A percentile compares a stretch with the other conserved stretches of the same genome.
Evolutionary conservation across 2,797 vertebrate genomes (phyloP).

Genomic region (Taenioides sp.): DNA sequence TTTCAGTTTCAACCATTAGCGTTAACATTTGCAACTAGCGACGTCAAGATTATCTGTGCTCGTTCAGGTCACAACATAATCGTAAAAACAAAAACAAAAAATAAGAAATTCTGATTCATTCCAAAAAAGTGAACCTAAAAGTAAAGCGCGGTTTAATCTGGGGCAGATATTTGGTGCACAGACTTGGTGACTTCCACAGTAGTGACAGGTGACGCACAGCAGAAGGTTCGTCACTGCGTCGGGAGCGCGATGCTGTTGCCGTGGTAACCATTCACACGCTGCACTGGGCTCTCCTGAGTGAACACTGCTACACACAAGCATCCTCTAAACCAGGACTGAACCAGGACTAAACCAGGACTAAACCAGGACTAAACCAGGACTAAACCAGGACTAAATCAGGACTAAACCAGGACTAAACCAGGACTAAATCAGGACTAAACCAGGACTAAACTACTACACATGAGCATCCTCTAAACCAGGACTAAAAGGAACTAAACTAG

Average conservation of each 20-base stretch:
- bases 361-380: not conserved
- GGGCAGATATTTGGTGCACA: not conserved
- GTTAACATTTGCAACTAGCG: too few relatives aligned
- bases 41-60: too few relatives aligned
- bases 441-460: too few relatives aligned
- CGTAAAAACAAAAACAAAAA: too few relatives aligned
- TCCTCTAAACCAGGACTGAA: not conserved
- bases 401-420: not conserved
- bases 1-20: too few relatives aligned
- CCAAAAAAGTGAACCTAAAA: too few relatives aligned
- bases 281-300: constrained; percentile 31
- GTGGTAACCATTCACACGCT: constrained; percentile 70
- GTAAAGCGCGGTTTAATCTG: too few relatives aligned
- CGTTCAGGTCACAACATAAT: too few relatives aligned
- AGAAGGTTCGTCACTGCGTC: constrained; percentile 46
- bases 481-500: too few relatives aligned
- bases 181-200: not conserved
- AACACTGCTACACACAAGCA: constrained; percentile 29
- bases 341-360: not conserved
- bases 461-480: too few relatives aligned
- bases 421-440: not conserved
- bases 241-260: constrained; percentile 63
- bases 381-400: not conserved
- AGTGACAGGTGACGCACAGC: constrained; percentile 53
- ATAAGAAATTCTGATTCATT: too few relatives aligned